Conservation (phyloP, 2,113 vertebrate species). For the Xenotilapia leptura region DNA sequence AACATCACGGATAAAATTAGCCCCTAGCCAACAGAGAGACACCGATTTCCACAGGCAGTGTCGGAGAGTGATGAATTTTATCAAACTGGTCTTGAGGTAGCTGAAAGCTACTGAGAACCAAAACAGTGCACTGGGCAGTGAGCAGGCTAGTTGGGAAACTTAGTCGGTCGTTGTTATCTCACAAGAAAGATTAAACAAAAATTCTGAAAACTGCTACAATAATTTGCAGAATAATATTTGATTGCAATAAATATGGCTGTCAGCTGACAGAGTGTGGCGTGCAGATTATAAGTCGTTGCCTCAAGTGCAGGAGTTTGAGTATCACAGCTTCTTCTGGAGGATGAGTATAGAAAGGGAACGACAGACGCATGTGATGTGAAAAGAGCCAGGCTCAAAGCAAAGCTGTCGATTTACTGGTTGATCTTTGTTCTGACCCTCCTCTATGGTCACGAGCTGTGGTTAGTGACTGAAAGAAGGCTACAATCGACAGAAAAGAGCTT, state of each 20-base stretch:
- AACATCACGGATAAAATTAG: neutral
- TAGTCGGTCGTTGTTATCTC: neutral
- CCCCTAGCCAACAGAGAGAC: neutral
- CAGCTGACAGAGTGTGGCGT: neutral
- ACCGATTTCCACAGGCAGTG: neutral
- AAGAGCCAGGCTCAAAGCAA: neutral
- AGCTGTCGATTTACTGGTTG: neutral
- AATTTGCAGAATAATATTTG: neutral
- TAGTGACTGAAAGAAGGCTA: neutral
- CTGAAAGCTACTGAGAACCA: neutral
- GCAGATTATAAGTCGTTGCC: neutral
- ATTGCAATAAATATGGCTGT: neutral
- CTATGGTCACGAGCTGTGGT: neutral
- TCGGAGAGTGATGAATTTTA: rapidly evolving
- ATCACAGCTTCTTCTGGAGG: neutral
- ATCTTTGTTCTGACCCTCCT: neutral
- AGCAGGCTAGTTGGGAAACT: neutral
- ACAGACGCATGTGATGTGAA: neutral
- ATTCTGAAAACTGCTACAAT: neutral
- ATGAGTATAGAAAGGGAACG: neutral
- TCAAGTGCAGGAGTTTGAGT: neutral
- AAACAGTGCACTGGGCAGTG: neutral
- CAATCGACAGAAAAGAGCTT: neutral
- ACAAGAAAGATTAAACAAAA: neutral
- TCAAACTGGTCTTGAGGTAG: neutral